These are phyloP conservation scores for Epinotia ramella DNA, from an alignment of 2,888 invertebrate genomes.

Conservation along the genomic window DNA sequence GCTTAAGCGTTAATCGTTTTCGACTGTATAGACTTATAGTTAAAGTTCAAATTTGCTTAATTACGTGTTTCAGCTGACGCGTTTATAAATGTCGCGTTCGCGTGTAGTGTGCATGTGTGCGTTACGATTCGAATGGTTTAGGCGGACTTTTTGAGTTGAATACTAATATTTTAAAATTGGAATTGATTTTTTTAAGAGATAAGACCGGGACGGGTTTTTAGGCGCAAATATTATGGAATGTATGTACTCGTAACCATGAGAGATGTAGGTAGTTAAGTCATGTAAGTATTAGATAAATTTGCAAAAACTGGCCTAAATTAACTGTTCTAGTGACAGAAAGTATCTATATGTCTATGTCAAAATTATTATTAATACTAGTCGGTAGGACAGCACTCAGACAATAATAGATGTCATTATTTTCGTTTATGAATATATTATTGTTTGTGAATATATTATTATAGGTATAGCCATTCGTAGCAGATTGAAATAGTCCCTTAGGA, in stretches of 20 bases:
- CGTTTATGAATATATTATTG: no score
- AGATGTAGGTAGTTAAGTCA: neutral
- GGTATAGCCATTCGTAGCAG: no score
- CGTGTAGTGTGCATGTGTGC: conserved; percentile 50
- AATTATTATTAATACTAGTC: no score
- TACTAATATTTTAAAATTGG: conserved; percentile 51
- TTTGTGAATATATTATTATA: no score
- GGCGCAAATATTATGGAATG: neutral
- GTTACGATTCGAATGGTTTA: conserved; percentile 42
- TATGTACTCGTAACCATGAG: neutral
- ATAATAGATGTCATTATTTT: no score
- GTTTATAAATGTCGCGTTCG: conserved; percentile 75
- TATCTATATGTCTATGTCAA: no score
- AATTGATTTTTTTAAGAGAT: conserved; percentile 74
- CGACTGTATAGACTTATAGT: conserved; percentile 51
- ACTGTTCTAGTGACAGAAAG: neutral
- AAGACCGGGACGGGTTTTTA: conserved; percentile 60
- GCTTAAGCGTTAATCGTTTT: conserved; percentile 53
- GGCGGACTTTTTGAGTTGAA: conserved; percentile 49
- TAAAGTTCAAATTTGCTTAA: conserved; percentile 59
- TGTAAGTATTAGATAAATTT: neutral
- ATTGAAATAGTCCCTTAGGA: no score
- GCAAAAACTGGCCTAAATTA: neutral
- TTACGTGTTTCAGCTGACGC: conserved; percentile 78
- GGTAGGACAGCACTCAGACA: no score